Conservation (phyloP, 2,888 invertebrate species). For the Dioctria rufipes region DNA sequence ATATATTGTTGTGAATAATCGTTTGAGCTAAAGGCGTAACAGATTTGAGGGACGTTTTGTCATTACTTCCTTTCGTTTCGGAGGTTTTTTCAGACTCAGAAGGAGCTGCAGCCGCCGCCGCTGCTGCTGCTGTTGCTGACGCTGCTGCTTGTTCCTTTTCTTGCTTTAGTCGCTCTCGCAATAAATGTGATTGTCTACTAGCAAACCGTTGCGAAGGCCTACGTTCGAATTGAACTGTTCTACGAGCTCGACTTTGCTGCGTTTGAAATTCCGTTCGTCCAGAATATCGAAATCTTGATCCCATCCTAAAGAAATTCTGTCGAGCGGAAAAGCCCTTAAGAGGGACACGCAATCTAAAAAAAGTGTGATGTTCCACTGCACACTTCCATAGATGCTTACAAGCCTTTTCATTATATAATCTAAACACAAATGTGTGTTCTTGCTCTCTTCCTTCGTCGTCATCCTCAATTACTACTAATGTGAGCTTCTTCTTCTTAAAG, state of each 20-base stretch:
- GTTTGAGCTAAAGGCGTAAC: slow-evolving; percentile 70
- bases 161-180: slow-evolving; percentile 82
- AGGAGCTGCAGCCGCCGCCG: slow-evolving; percentile 60
- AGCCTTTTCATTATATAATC: slow-evolving; percentile 95
- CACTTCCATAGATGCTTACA: slow-evolving; percentile 99
- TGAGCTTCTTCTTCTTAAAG: slow-evolving; percentile 98
- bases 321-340: slow-evolving; percentile 90
- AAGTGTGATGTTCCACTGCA: slow-evolving; percentile 99
- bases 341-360: slow-evolving; percentile 93
- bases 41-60: slow-evolving; percentile 50
- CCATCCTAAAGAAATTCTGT: slow-evolving; percentile 98
- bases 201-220: slow-evolving; percentile 97
- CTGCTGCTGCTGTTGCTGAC: slow-evolving; percentile 65
- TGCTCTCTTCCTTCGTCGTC: slow-evolving; percentile 97
- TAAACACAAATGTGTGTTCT: slow-evolving; percentile 99
- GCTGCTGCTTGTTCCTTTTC: slow-evolving; percentile 41
- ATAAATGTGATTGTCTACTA: slow-evolving; percentile 89
- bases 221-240: slow-evolving; percentile 96
- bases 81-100: slow-evolving; percentile 56
- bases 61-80: slow-evolving; percentile 58
- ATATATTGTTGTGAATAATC: slow-evolving; percentile 67
- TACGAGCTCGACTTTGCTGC: slow-evolving; percentile 88
- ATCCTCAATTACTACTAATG: slow-evolving; percentile 97
- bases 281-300: slow-evolving; percentile 92
- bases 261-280: slow-evolving; percentile 99